phyloP scores from a whole-genome alignment of 2,113 vertebrate species.

The Sciurus niger region DNA sequence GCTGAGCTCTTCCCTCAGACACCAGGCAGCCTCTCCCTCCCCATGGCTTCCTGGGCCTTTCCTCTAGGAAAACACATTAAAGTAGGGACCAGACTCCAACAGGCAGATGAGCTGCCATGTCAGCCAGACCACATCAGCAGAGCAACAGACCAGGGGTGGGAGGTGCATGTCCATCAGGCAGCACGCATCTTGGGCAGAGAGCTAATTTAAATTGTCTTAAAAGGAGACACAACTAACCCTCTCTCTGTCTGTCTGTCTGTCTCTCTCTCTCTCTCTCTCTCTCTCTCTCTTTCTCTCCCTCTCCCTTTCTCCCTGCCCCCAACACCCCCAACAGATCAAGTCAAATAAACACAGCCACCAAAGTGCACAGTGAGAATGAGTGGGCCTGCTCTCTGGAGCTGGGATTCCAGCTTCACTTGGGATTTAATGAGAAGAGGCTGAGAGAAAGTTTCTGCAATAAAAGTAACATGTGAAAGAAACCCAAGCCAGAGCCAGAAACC shows the following conservation, averaged over 20 bases:
- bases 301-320: no score
- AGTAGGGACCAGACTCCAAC: background rate
- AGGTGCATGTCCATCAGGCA: background rate
- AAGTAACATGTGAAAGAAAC: conserved; percentile 61
- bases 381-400: conserved; percentile 1
- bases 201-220: conserved; percentile 68
- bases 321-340: background rate
- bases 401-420: conserved; percentile 59
- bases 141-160: background rate
- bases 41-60: conserved; percentile 14
- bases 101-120: conserved; percentile 23
- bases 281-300: no score
- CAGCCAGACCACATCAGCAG: conserved; percentile 36
- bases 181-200: conserved; percentile 52
- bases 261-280: no score
- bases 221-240: background rate
- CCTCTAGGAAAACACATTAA: conserved; percentile 47
- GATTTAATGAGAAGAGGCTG: conserved; percentile 69
- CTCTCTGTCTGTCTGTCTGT: background rate
- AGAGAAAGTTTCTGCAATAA: conserved; percentile 57
- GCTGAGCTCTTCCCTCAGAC: background rate
- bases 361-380: conserved; percentile 5
- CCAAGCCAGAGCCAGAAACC: conserved; percentile 57
- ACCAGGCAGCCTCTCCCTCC: background rate
- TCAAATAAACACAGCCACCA: conserved; percentile 47